Conservation (phyloP, 1,140 invertebrate genomes). For the Holotrichia oblita region DNA sequence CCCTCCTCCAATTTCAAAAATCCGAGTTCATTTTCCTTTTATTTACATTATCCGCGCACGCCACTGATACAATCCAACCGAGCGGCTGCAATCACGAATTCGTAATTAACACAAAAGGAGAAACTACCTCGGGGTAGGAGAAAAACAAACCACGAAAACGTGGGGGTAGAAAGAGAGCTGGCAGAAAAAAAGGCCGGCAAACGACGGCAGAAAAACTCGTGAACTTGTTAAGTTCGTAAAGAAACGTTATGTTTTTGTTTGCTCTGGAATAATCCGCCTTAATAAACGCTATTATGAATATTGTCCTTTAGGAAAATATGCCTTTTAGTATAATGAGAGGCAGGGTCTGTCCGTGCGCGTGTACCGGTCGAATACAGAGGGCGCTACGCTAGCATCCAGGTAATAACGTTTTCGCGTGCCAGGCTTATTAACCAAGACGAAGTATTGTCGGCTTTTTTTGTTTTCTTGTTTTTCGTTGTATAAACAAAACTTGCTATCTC, state of each 20-base stretch:
- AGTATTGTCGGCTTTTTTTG: not conserved
- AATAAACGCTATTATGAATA: constrained; percentile 39
- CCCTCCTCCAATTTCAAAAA: too few species aligned
- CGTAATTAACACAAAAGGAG: constrained; percentile 35
- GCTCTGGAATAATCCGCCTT: constrained; percentile 23
- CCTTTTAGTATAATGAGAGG: constrained; percentile 46
- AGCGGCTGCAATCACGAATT: constrained; percentile 25
- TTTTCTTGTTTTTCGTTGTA: not conserved
- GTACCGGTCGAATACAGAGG: constrained; percentile 26
- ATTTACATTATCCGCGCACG: too few species aligned
- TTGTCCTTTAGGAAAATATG: constrained; percentile 41
- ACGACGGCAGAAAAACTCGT: constrained; percentile 22
- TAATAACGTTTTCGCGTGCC: constrained; percentile 45
- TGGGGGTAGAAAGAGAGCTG: not conserved
- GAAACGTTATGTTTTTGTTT: constrained; percentile 33
- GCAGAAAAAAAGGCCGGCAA: constrained; percentile 1
- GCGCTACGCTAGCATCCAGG: constrained; percentile 17
- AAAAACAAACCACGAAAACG: constrained; percentile 29
- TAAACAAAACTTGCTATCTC: not conserved
- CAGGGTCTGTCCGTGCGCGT: constrained; percentile 35
- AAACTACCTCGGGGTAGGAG: constrained; percentile 20
- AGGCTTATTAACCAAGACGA: constrained; percentile 22
- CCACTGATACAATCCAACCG: too few species aligned
- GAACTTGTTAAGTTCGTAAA: constrained; percentile 38
- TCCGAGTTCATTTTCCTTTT: not conserved